Conservation (phyloP, 2,888 invertebrate genomes). For the Sinhomidia bicolor region DNA sequence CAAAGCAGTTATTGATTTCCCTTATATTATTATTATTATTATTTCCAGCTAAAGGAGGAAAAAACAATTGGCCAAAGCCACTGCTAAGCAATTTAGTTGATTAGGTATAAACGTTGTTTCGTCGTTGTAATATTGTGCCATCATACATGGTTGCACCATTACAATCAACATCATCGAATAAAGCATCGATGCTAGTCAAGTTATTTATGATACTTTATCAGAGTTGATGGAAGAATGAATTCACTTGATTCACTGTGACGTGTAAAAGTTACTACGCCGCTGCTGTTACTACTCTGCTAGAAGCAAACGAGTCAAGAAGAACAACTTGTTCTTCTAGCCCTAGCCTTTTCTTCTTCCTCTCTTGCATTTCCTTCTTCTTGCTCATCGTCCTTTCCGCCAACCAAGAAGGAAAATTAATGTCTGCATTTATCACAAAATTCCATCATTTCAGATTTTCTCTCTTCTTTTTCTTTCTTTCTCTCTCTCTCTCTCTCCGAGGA, state of each 20-base stretch:
- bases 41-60: constrained; percentile 1
- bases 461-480: not conserved
- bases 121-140: not conserved
- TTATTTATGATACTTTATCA: constrained; percentile 58
- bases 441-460: constrained; percentile 44
- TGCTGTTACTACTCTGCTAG: not conserved
- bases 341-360: not conserved
- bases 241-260: constrained; percentile 65
- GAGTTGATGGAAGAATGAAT: constrained; percentile 52
- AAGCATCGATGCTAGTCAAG: constrained; percentile 22
- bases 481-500: constrained; percentile 12
- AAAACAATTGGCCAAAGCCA: constrained; percentile 55
- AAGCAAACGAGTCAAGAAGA: not conserved
- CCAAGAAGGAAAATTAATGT: constrained; percentile 42
- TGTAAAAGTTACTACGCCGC: constrained; percentile 6
- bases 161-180: constrained; percentile 2
- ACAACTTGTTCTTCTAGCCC: constrained; percentile 19
- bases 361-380: constrained; percentile 1
- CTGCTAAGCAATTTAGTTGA: constrained; percentile 65
- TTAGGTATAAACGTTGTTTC: constrained; percentile 20
- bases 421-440: constrained; percentile 51
- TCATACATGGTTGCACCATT: not conserved
- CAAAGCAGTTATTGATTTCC: too few species aligned
- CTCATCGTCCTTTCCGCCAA: not conserved
- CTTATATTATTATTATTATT: too few species aligned